Conservation (phyloP, 2,888 invertebrate species). For the Coecobrya sp. region DNA sequence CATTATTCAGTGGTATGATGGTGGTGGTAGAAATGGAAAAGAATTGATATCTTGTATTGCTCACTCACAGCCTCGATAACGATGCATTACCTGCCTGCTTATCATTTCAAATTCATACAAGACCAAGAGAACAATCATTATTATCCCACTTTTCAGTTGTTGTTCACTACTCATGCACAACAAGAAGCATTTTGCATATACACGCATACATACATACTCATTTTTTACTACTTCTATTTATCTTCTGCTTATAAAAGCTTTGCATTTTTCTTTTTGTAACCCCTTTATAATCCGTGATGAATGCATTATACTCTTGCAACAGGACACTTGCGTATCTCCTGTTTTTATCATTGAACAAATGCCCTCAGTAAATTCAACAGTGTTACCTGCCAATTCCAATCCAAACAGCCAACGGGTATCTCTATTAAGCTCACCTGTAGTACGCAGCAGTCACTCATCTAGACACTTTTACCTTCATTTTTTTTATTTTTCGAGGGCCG, state of each 20-base stretch:
- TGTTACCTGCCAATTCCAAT: slow-evolving; percentile 77
- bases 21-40: neutral
- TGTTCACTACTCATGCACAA: neutral
- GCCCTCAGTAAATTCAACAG: slow-evolving; percentile 61
- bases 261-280: slow-evolving; percentile 3
- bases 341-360: slow-evolving; percentile 49
- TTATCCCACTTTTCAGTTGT: slow-evolving; percentile 32
- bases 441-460: slow-evolving; percentile 75
- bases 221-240: slow-evolving; percentile 18
- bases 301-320: slow-evolving; percentile 46
- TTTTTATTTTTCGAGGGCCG: neutral
- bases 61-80: slow-evolving; percentile 38
- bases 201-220: neutral
- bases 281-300: slow-evolving; percentile 22
- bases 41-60: slow-evolving; percentile 73
- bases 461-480: slow-evolving; percentile 75
- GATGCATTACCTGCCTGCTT: slow-evolving; percentile 45
- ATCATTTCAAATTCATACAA: slow-evolving; percentile 43
- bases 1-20: slow-evolving; percentile 57
- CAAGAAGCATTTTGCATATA: neutral
- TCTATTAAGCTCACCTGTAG: slow-evolving; percentile 74
- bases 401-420: slow-evolving; percentile 77
- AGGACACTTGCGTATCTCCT: slow-evolving; percentile 35
- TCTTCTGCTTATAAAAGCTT: slow-evolving; percentile 25
- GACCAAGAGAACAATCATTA: slow-evolving; percentile 50